A percentile compares a stretch with the other conserved stretches of the same genome.
These are phyloP conservation scores for Campylorhamphus procurvoides DNA, from an alignment of 2,113 vertebrate species.

Conservation along the genomic window DNA sequence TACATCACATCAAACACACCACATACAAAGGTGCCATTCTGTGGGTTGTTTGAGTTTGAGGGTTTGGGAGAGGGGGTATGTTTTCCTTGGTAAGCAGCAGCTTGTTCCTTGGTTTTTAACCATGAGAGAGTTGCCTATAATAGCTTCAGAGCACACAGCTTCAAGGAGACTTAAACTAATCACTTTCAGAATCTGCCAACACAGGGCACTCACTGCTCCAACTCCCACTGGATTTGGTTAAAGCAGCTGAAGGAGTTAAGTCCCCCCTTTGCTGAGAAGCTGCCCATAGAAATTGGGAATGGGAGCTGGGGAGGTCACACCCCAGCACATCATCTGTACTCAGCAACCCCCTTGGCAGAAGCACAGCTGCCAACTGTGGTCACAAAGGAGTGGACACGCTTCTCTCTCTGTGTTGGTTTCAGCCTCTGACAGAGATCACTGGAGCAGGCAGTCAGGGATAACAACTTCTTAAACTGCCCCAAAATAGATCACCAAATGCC, in stretches of 20 bases:
- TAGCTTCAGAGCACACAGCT: not conserved
- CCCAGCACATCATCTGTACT: not conserved
- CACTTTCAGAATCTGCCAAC: not conserved
- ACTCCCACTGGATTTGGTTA: not conserved
- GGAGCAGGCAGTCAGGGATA: not conserved
- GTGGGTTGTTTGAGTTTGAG: not conserved
- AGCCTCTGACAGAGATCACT: not conserved
- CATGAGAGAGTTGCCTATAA: not conserved
- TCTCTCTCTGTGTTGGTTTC: not conserved
- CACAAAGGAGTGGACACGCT: not conserved
- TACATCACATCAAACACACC: not conserved
- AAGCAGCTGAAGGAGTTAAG: conserved; percentile 5
- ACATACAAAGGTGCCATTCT: not conserved
- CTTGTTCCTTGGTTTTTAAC: not conserved
- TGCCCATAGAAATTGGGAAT: not conserved
- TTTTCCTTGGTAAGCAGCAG: not conserved
- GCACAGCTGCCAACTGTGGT: accelerated
- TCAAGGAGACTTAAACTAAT: conserved; percentile 11
- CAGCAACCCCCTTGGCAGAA: not conserved
- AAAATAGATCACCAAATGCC: not conserved
- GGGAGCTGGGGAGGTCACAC: not conserved
- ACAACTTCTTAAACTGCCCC: not conserved
- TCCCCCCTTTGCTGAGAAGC: not conserved
- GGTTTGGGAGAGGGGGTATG: not conserved
- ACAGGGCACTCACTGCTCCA: accelerated